Evolutionary conservation across 2,113 vertebrate species (phyloP), one percentile per base, ranked within the genome.

Genomic region (Zosterops lateralis): DNA sequence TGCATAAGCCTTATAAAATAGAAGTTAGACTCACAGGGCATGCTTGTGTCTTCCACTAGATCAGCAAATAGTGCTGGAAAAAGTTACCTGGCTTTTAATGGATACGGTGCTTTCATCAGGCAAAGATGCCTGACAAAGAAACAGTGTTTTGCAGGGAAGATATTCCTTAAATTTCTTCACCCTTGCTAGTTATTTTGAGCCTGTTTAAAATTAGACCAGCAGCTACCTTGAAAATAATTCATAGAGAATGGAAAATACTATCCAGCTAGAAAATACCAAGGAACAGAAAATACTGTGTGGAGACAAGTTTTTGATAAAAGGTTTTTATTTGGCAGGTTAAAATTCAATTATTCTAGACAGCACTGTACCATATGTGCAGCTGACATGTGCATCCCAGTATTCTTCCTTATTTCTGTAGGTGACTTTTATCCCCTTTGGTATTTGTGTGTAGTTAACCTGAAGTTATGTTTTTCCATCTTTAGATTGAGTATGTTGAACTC

Each of bases 191-290:
- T 85, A 26, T 26, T 85, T 82, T 65, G 53, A 72, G n/a, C 38
- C 61, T 70, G 17, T 64, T 82, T 90, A 75, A 85, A 79, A 36
- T 85, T 57, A 70, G 47, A 76, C n/a, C 11, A 73, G 28, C 45
- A 53, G 45, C 36, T 94, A 10, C 53, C 58, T 92, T 64, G 48
- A 85, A 87, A 87, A 68, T 38, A 92, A 75, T 82, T 64, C 8
- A 14, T n/a, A 51, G 66, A 25, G 70, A 89, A 68, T 64, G 31
- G 45, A 89, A 81, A 89, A 79, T 48, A 19, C 31, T 65, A 12
- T 42, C 24, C 45, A 73, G 16, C 51, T 68, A 60, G 53, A 78
- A 85, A 88, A 67, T 53, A 29, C 40, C 28, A 38, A 67, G 19
- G 21, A 72, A 67, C 17, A 73, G 50, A 50, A 38, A 75, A 73